Base-by-base conservation (phyloP, 2,113 vertebrate species). In the Dasyprocta punctata region DNA sequence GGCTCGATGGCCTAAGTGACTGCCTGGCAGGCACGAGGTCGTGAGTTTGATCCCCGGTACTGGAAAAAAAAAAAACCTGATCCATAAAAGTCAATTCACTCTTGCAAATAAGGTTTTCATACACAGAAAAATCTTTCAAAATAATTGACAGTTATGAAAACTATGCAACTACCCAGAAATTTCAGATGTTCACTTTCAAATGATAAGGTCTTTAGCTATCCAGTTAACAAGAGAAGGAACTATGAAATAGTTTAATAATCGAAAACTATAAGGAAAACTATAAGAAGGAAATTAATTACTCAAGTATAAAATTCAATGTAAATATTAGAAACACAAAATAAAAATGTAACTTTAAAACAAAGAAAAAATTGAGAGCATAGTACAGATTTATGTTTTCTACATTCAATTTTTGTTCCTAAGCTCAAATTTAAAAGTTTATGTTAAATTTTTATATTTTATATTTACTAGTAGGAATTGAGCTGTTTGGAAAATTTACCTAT, bases 41-140 rank as follows among this genome's bases (percentile, higher is more conserved):
- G n/a, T n/a, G n/a, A n/a, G n/a, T n/a, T n/a, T n/a, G n/a, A n/a
- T n/a, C n/a, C n/a, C n/a, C n/a, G n/a, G n/a, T n/a, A n/a, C n/a
- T n/a, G n/a, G n/a, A n/a, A n/a, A n/a, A n/a, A n/a, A n/a, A n/a
- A n/a, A n/a, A n/a, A n/a, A n/a, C n/a, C 91, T 91, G 75, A 90
- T 36, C 52, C 89, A 61, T 47, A 96, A 58, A 98, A 98, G 92
- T 56, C 94, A 86, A 86, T 58, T n/a, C n/a, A n/a, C n/a, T n/a
- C n/a, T 60, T 36, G 4, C 41, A 97, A 98, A 94, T 90, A 96
- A 10, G 36, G 67, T 16, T 73, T 96, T 95, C 87, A 26, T 65
- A 41, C 49, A 80, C 38, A 4, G 84, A 41, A 87, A 96, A 92
- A 28, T 92, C 38, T 96, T 98, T 86, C 93, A 63, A 38, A 65